These are phyloP conservation scores for Budorcas taxicolor DNA, from an alignment of 2,113 vertebrate species.

Conservation along the genomic window DNA sequence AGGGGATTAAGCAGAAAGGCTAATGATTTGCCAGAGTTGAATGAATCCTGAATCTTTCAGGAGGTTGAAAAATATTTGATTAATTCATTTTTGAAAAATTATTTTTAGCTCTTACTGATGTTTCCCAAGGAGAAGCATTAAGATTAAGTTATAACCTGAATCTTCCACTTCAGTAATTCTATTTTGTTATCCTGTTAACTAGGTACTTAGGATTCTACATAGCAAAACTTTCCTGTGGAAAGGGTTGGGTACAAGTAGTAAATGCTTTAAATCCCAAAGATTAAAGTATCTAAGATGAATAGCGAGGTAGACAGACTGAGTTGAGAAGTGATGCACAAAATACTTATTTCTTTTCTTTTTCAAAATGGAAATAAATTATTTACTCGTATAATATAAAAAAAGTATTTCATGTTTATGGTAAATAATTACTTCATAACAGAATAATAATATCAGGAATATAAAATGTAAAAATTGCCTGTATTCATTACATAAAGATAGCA, in stretches of 20 bases:
- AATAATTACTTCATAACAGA: not conserved
- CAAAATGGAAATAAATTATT: not conserved
- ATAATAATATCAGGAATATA: not conserved
- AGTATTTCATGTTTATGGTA: not conserved
- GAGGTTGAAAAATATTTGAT: slow-evolving; percentile 49
- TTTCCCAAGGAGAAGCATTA: not conserved
- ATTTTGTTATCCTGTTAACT: not conserved
- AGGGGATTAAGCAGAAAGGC: slow-evolving; percentile 52
- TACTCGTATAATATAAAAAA: not conserved
- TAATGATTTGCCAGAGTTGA: slow-evolving; percentile 52
- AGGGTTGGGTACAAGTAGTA: not conserved
- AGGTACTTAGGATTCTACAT: not conserved
- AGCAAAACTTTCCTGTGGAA: not conserved
- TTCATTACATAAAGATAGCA: not conserved
- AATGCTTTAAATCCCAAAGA: not conserved
- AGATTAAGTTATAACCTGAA: not conserved
- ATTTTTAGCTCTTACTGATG: slow-evolving; percentile 23
- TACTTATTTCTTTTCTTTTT: not conserved
- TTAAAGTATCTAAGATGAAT: not conserved
- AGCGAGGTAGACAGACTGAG: not conserved
- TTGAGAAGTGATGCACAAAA: not conserved
- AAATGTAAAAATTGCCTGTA: not conserved
- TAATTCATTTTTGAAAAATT: slow-evolving; percentile 29
- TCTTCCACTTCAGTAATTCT: not conserved
- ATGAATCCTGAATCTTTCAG: slow-evolving; percentile 30